These are phyloP conservation scores for Drosophila antonietae DNA, from an alignment of 2,888 invertebrate genomes.

Conservation along the genomic window DNA sequence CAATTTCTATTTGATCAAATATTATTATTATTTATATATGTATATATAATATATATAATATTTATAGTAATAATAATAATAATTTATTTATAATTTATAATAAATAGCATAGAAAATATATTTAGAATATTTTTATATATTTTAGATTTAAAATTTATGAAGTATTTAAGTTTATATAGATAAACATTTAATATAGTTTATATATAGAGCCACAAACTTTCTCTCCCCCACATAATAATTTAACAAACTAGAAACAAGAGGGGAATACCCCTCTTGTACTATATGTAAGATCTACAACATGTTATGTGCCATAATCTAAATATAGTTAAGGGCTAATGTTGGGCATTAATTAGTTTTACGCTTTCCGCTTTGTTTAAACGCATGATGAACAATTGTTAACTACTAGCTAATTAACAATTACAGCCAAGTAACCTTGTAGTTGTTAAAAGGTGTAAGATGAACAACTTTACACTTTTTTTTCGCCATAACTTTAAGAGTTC, in stretches of 20 bases:
- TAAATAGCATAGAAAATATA: too few relatives aligned
- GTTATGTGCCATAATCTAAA: neutral
- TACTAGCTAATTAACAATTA: slow-evolving; percentile 16
- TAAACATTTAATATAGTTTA: neutral
- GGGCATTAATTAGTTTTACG: slow-evolving; percentile 3
- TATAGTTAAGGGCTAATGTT: neutral
- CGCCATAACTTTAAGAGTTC: slow-evolving; percentile 20
- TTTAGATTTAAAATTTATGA: too few relatives aligned
- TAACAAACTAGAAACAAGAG: neutral
- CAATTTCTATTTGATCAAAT: too few relatives aligned
- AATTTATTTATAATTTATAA: too few relatives aligned
- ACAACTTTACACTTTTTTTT: slow-evolving; percentile 23
- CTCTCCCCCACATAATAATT: neutral
- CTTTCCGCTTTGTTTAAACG: neutral
- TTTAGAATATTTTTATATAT: too few relatives aligned
- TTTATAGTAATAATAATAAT: too few relatives aligned
- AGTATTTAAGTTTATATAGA: neutral
- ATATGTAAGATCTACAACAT: neutral
- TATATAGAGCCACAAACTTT: neutral
- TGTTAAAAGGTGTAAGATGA: slow-evolving; percentile 6
- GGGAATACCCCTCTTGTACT: neutral
- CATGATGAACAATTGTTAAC: slow-evolving; percentile 20
- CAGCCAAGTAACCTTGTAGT: slow-evolving; percentile 52
- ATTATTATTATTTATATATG: too few relatives aligned
- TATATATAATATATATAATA: too few relatives aligned